Evolutionary conservation across 2,888 invertebrate genomes (phyloP).

Genomic region (Eupithecia inturbata): DNA sequence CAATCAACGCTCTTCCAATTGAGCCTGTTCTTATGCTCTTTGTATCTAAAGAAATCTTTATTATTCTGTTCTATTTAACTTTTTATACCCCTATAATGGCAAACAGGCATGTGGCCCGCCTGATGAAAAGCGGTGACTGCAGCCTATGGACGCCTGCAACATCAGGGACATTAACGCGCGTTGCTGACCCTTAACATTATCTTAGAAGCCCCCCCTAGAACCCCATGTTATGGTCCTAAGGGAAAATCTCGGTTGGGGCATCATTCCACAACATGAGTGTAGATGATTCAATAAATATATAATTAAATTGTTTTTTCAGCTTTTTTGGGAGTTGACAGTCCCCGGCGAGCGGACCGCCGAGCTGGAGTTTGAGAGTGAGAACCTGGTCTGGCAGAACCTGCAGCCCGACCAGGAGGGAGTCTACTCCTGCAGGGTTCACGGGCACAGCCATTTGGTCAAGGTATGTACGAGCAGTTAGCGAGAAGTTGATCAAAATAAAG

Average conservation of each 20-base stretch:
- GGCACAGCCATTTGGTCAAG: slow-evolving; percentile 57
- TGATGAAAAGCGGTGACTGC: neutral
- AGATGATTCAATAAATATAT: no score
- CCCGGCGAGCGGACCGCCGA: slow-evolving; percentile 56
- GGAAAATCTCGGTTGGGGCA: neutral
- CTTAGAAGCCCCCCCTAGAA: neutral
- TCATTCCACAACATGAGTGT: neutral
- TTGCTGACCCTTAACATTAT: neutral
- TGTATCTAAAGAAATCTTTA: neutral
- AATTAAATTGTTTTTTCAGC: no score
- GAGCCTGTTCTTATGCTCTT: neutral
- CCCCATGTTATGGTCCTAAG: neutral
- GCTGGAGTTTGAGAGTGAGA: slow-evolving; percentile 57
- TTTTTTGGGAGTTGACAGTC: slow-evolving; percentile 65
- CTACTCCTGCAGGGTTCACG: slow-evolving; percentile 68
- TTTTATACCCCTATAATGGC: neutral
- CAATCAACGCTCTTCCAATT: neutral
- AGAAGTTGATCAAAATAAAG: neutral
- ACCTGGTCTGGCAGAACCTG: slow-evolving; percentile 54
- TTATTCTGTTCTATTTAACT: neutral
- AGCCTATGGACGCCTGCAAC: no score
- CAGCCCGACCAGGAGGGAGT: slow-evolving; percentile 62
- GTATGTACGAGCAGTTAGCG: slow-evolving; percentile 39
- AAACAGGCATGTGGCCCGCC: neutral
- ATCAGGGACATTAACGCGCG: neutral